A percentile compares a stretch with the other conserved stretches of the same genome.
Conservation (phyloP, 2,797 vertebrate genomes). For the Trachops cirrhosus region DNA sequence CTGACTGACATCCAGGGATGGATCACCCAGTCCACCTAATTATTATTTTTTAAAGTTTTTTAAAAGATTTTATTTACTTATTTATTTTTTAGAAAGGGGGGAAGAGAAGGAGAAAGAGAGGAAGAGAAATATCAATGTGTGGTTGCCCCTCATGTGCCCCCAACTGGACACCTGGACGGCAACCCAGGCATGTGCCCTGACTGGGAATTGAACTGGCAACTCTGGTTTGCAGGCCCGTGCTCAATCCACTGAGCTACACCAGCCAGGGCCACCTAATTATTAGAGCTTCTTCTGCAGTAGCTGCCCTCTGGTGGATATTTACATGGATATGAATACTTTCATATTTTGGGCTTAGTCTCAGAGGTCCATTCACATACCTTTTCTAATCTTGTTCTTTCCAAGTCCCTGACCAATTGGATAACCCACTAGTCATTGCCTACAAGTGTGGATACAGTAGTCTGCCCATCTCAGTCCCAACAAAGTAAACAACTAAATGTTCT, state of each 20-base stretch:
- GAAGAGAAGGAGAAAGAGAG: too few species aligned
- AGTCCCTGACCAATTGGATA: neutral
- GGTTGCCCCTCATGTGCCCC: too few species aligned
- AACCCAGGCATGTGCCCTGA: too few species aligned
- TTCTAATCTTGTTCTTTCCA: slow-evolving; percentile 33
- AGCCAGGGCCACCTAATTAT: neutral
- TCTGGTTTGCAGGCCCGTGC: too few species aligned
- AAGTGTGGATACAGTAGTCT: neutral
- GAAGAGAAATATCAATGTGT: too few species aligned
- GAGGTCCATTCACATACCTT: neutral
- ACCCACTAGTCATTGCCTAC: neutral
- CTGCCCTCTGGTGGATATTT: neutral
- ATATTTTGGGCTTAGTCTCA: neutral
- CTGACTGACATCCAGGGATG: neutral
- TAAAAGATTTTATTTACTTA: too few species aligned
- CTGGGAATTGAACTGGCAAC: too few species aligned
- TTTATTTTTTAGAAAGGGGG: too few species aligned
- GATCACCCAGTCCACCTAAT: neutral
- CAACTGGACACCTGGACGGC: too few species aligned
- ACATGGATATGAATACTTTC: neutral
- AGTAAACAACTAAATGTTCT: neutral
- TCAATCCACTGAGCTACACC: too few species aligned
- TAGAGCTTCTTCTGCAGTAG: neutral
- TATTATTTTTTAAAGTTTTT: too few species aligned
- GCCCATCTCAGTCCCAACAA: neutral